phyloP scores from a whole-genome alignment of 2,113 vertebrate genomes.

The Calonectris borealis region DNA sequence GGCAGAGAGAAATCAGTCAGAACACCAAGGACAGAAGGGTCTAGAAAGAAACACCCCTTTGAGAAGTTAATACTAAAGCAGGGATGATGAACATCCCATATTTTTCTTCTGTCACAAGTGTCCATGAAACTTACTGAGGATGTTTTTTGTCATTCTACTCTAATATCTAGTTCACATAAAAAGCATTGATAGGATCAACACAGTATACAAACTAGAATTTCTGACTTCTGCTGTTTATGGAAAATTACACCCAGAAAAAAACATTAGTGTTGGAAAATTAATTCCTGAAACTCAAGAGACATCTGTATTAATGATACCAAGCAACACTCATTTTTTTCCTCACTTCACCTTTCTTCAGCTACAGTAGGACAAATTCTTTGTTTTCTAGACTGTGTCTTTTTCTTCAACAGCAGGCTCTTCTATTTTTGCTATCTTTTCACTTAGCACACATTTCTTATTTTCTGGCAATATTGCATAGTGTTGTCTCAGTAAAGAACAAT shows the following conservation, averaged over 20 bases:
- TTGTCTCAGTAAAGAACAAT: not conserved
- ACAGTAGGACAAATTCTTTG: not conserved
- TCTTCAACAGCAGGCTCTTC: not conserved
- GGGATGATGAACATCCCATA: not conserved
- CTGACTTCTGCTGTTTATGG: not conserved
- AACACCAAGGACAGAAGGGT: not conserved
- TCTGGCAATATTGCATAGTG: not conserved
- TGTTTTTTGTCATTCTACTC: not conserved
- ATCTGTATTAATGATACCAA: not conserved
- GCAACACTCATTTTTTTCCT: not conserved
- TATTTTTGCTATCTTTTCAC: not conserved
- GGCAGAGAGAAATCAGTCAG: not conserved
- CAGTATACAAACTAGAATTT: not conserved
- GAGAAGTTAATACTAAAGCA: not conserved
- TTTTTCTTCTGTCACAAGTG: not conserved
- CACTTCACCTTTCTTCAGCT: not conserved
- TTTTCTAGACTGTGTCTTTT: not conserved
- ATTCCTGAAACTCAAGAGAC: not conserved
- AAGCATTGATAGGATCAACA: not conserved
- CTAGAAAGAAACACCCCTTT: not conserved
- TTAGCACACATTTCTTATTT: not conserved
- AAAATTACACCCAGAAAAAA: not conserved
- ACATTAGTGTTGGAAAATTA: not conserved
- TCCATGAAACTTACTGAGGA: not conserved
- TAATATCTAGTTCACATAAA: not conserved